phyloP scores from a whole-genome alignment of 2,797 vertebrate genomes.

The Phalanger gymnotis region DNA sequence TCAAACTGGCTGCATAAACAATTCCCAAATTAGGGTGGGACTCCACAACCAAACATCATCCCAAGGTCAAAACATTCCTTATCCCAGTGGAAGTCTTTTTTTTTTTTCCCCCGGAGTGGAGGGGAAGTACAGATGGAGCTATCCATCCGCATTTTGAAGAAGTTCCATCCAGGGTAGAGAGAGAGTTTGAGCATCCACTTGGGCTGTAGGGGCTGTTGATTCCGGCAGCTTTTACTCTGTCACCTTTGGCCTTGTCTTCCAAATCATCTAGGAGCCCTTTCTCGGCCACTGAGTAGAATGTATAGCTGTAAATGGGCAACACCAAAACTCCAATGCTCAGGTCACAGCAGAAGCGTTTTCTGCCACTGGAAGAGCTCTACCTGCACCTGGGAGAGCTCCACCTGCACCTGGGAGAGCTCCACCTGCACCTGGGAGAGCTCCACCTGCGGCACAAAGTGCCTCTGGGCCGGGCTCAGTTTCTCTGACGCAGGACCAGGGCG shows the following conservation, averaged over 20 bases:
- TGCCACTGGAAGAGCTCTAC: constrained; percentile 88
- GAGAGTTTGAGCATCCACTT: not conserved
- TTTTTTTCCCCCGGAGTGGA: not conserved
- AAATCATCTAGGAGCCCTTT: constrained; percentile 94
- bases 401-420: too few relatives aligned
- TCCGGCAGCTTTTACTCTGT: constrained; percentile 76
- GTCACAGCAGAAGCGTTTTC: constrained; percentile 84
- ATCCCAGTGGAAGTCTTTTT: constrained; percentile 15
- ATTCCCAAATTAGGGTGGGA: not conserved
- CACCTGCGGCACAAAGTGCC: constrained; percentile 82
- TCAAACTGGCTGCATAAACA: constrained; percentile 5
- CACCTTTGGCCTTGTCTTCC: constrained; percentile 90
- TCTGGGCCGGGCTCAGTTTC: constrained; percentile 85
- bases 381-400: too few relatives aligned
- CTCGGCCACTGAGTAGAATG: constrained; percentile 93
- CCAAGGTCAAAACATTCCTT: constrained; percentile 4
- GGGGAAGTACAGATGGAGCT: not conserved
- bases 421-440: constrained; percentile 87
- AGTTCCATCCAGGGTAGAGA: constrained; percentile 21
- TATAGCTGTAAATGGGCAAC: constrained; percentile 94
- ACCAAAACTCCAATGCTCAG: constrained; percentile 91
- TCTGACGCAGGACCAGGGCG: constrained; percentile 88
- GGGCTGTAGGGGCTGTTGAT: constrained; percentile 57
- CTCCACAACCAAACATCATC: not conserved
- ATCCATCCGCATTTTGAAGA: constrained; percentile 9